Percentiles rank a stretch among this genome's conserved stretches.
Conservation (phyloP, 2,888 invertebrate genomes). For the Andrena bucephala region DNA sequence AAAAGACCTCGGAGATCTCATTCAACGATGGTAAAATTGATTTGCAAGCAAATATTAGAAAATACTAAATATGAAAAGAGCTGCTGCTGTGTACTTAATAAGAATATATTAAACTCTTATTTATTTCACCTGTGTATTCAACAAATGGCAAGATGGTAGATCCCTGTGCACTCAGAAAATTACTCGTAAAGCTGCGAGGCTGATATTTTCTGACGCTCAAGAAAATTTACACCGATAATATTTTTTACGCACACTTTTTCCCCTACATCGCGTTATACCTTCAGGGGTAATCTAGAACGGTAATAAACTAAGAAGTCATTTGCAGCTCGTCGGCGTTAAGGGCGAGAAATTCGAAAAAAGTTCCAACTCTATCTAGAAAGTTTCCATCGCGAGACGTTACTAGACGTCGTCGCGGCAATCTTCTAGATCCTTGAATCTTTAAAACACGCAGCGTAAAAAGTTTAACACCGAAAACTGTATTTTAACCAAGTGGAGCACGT, state of each 20-base stretch:
- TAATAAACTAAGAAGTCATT: constrained; percentile 35
- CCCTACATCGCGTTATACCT: not conserved
- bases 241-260: constrained; percentile 6
- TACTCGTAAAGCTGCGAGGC: not conserved
- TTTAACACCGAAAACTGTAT: not conserved
- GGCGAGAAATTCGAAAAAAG: constrained; percentile 24
- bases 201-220: not conserved
- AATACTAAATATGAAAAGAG: not conserved
- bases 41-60: not conserved
- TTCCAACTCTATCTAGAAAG: constrained; percentile 27
- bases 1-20: not conserved
- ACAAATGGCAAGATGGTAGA: not conserved
- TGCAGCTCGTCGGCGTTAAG: constrained; percentile 20
- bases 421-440: constrained; percentile 27
- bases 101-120: too few relatives aligned
- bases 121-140: too few relatives aligned
- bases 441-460: constrained; percentile 10
- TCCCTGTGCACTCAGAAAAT: not conserved
- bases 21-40: not conserved
- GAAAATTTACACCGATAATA: constrained; percentile 27
- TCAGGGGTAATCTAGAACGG: constrained; percentile 13
- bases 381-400: constrained; percentile 27
- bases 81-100: too few relatives aligned
- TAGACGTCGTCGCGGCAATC: constrained; percentile 19
- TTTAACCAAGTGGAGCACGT: not conserved